phyloP scores from a whole-genome alignment of 2,797 vertebrate genomes.

The Zenarchopterus dispar region DNA sequence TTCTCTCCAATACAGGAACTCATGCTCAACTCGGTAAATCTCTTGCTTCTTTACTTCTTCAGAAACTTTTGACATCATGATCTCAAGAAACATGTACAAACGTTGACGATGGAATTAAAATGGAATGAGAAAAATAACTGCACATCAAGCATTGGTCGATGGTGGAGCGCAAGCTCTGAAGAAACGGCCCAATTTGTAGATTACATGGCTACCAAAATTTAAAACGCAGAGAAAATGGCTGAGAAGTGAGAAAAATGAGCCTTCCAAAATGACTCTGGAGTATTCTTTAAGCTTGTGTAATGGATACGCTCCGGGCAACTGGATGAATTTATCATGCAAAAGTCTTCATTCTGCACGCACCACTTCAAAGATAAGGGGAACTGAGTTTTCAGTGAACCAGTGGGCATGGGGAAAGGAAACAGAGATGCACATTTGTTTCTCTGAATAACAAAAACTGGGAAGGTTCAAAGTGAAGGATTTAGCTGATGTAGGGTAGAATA shows the following conservation, averaged over 20 bases:
- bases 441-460: slow-evolving; percentile 81
- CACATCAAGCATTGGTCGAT: slow-evolving; percentile 84
- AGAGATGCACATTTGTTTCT: slow-evolving; percentile 80
- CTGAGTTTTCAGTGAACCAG: slow-evolving; percentile 78
- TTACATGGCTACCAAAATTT: slow-evolving; percentile 87
- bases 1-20: slow-evolving; percentile 42
- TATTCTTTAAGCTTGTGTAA: slow-evolving; percentile 88
- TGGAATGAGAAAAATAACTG: slow-evolving; percentile 91
- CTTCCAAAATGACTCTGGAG: slow-evolving; percentile 81
- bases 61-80: slow-evolving; percentile 85
- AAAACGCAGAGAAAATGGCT: slow-evolving; percentile 87
- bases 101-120: slow-evolving; percentile 90
- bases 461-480: slow-evolving; percentile 80
- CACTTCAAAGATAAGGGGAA: slow-evolving; percentile 83
- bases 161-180: slow-evolving; percentile 71
- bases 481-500: slow-evolving; percentile 80
- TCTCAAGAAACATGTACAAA: slow-evolving; percentile 86
- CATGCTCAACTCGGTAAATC: slow-evolving; percentile 58
- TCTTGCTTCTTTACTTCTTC: slow-evolving; percentile 70
- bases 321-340: slow-evolving; percentile 86
- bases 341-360: slow-evolving; percentile 83
- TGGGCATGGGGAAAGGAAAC: slow-evolving; percentile 78
- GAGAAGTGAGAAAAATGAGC: slow-evolving; percentile 78
- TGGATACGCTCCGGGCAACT: slow-evolving; percentile 84
- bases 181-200: slow-evolving; percentile 86